These are phyloP conservation scores for Oreochromis spilurus DNA, from an alignment of 2,113 vertebrate species.

Conservation along the genomic window DNA sequence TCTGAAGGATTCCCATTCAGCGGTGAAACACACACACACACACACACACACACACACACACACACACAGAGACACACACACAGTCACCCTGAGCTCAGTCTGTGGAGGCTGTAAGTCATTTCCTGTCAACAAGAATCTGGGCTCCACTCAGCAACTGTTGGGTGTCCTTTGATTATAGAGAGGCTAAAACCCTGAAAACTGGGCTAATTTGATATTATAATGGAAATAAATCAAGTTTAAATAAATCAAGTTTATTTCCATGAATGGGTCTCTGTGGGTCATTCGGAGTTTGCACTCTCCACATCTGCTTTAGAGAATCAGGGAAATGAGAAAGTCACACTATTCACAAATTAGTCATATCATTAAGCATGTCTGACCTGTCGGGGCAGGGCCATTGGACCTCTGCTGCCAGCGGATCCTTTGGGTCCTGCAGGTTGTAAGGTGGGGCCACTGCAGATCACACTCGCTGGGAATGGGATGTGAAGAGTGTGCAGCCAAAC, in stretches of 20 bases:
- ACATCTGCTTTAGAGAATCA: neutral
- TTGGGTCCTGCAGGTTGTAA: neutral
- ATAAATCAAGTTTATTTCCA: neutral
- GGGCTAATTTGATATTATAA: neutral
- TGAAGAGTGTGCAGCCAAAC: neutral
- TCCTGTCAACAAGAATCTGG: neutral
- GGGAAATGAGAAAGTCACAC: neutral
- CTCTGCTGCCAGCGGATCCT: neutral
- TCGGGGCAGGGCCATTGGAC: neutral
- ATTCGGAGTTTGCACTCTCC: neutral
- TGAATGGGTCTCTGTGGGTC: neutral
- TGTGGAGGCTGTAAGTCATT: neutral
- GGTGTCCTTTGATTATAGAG: neutral
- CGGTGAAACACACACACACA: neutral
- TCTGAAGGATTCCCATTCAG: constrained; percentile 39
- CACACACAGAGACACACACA: neutral
- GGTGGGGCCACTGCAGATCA: neutral
- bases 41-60: neutral
- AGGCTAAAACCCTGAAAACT: neutral
- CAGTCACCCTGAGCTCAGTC: neutral
- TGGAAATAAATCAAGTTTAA: neutral
- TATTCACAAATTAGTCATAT: neutral
- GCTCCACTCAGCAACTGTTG: neutral
- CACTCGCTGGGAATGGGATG: neutral
- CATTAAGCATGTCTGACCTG: neutral